Evolutionary conservation across 2,113 vertebrate genomes (phyloP).

Genomic region (Spea bombifrons): DNA sequence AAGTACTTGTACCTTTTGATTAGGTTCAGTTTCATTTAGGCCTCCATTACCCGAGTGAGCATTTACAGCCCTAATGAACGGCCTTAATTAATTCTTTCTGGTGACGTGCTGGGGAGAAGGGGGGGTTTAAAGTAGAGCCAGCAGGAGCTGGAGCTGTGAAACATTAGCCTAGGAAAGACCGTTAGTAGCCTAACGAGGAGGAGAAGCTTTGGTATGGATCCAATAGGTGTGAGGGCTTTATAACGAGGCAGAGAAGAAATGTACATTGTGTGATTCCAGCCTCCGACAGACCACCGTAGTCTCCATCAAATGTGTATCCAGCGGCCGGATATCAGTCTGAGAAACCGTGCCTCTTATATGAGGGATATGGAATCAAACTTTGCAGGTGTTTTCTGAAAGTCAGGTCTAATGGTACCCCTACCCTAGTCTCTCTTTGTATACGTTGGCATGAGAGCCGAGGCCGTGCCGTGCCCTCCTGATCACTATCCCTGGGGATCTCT

Average conservation of each 20-base stretch:
- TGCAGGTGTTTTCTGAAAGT: too few species aligned
- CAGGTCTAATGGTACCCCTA: too few species aligned
- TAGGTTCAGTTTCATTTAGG: slow-evolving; percentile 84
- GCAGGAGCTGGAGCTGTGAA: slow-evolving; percentile 34
- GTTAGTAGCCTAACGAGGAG: slow-evolving; percentile 42
- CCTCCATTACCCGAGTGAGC: slow-evolving; percentile 76
- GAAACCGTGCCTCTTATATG: too few species aligned
- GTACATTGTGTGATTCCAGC: slow-evolving; percentile 23
- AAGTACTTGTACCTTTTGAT: slow-evolving; percentile 92
- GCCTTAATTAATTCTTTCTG: slow-evolving; percentile 67
- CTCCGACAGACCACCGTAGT: neutral
- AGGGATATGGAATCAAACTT: too few species aligned
- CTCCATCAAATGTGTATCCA: too few species aligned
- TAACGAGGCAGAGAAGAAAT: slow-evolving; percentile 23
- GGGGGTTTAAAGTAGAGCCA: slow-evolving; percentile 27
- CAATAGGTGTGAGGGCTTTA: slow-evolving; percentile 1
- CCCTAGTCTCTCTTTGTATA: too few species aligned
- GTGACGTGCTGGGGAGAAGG: slow-evolving; percentile 21
- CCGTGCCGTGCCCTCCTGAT: too few species aligned
- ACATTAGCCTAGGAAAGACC: slow-evolving; percentile 35
- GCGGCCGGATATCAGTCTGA: too few species aligned
- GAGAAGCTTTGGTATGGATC: slow-evolving; percentile 43
- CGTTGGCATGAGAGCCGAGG: too few species aligned
- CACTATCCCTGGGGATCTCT: too few species aligned
- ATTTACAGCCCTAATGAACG: slow-evolving; percentile 76